These are phyloP conservation scores for Pocillopora verrucosa DNA, from an alignment of 64 coral and sea anemone species.

Conservation along the genomic window DNA sequence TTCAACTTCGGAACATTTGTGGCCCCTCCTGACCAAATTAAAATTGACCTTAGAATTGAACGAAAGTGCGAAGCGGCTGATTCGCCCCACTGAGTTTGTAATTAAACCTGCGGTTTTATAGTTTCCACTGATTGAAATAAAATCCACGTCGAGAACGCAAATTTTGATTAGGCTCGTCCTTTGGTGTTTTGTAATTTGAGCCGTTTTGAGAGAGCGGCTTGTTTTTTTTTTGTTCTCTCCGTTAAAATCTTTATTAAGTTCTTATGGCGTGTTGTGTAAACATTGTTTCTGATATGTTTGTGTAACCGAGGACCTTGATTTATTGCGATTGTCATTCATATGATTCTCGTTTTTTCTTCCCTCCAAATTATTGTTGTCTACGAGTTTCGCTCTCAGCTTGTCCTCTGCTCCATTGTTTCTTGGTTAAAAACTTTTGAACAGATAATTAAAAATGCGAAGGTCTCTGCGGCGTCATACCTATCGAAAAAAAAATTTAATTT, in stretches of 20 bases:
- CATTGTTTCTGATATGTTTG: conserved; percentile 22
- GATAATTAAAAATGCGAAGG: background rate
- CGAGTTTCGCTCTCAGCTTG: background rate
- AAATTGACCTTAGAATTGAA: conserved; percentile 23
- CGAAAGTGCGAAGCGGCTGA: conserved; percentile 22
- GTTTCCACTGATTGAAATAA: background rate
- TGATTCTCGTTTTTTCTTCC: conserved; percentile 1
- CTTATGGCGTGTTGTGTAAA: conserved; percentile 22
- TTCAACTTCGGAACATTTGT: conserved; percentile 9
- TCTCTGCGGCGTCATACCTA: background rate
- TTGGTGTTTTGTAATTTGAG: conserved; percentile 4
- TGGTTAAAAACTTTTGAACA: background rate
- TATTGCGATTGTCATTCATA: conserved; percentile 17
- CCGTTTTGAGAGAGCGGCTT: background rate
- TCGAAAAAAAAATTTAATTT: background rate
- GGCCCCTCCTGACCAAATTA: conserved; percentile 39
- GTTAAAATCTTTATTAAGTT: conserved; percentile 37
- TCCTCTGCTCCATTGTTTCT: background rate
- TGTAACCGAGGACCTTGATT: conserved; percentile 1
- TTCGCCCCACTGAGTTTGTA: conserved; percentile 37
- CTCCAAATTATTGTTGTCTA: background rate
- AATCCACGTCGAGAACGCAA: background rate
- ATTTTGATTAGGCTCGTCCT: background rate
- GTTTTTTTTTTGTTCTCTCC: background rate
- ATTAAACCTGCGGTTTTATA: conserved; percentile 6